Base-by-base conservation (phyloP, 2,888 invertebrate species). In the Liodrosophila aerea region DNA sequence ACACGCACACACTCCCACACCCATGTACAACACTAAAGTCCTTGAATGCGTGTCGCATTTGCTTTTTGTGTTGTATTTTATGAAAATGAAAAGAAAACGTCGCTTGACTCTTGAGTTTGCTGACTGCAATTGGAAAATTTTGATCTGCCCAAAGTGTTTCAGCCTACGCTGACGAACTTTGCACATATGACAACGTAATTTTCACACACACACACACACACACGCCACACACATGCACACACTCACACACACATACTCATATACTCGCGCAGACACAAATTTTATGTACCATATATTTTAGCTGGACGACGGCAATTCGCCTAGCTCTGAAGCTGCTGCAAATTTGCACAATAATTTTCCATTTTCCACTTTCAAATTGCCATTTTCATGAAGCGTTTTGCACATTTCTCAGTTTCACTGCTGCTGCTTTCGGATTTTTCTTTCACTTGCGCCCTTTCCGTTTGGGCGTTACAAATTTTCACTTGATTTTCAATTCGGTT, bases 121-220 rank as follows among this genome's bases (percentile, higher is more conserved):
- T 39, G n/a, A n/a, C n/a, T n/a, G n/a, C n/a, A n/a, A n/a, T 47
- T 11, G 1, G 22, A n/a, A 18, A 51, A 37, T 34, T 50, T 62
- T 60, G n/a, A 30, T 39, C 64, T 37, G 51, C 29, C 59, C n/a
- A n/a, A n/a, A n/a, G 44, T 56, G 31, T 40, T 51, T 65, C 27
- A 45, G 29, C 41, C 56, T 41, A 40, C 44, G 54, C 54, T 54
- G 56, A 47, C 58, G 64, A 67, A 81, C 73, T 85, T 77, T 73
- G 82, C 73, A 82, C 78, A 84, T 78, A 75, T 82, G 82, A 82
- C 82, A 82, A 64, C 76, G 82, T 82, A 82, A 82, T 82, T 78
- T 85, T 63, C 64, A 66, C 67, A 49, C 58, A 59, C 65, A 62
- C 64, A 60, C 31, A 47, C 31, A 58, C 44, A 47, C 47, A 46